Evolutionary conservation across 2,797 vertebrate species (phyloP).

Genomic region (Austrolebias charrua): DNA sequence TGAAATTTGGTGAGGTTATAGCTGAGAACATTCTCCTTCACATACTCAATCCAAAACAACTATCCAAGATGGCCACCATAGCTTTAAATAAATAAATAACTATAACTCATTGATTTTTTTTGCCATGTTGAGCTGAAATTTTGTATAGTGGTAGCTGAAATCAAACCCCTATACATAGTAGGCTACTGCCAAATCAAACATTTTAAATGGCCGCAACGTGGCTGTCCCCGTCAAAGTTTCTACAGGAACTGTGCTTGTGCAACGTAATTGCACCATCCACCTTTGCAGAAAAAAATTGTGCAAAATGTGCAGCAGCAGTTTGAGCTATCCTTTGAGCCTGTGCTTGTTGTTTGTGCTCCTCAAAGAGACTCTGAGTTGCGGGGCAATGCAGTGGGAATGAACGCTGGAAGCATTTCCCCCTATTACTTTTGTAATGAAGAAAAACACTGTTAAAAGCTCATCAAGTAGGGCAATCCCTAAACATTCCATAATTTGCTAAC

Average conservation of each 20-base stretch:
- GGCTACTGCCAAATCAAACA: neutral
- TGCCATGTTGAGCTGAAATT: too few species aligned
- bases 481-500: slow-evolving; percentile 44
- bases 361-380: slow-evolving; percentile 7
- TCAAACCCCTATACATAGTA: too few species aligned
- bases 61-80: too few species aligned
- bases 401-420: neutral
- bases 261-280: slow-evolving; percentile 14
- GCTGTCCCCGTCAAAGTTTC: too few species aligned
- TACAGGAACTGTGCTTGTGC: neutral
- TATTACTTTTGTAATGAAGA: neutral
- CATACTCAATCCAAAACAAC: too few species aligned
- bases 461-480: slow-evolving; percentile 37
- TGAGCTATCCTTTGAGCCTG: slow-evolving; percentile 17
- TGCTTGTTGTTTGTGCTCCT: slow-evolving; percentile 23
- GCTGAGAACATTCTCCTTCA: too few species aligned
- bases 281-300: slow-evolving; percentile 43
- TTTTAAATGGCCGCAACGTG: too few species aligned
- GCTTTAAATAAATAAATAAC: too few species aligned
- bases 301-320: slow-evolving; percentile 41
- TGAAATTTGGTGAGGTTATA: too few species aligned
- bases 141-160: too few species aligned
- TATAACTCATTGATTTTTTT: neutral
- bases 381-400: slow-evolving; percentile 3
- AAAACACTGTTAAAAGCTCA: slow-evolving; percentile 35